Evolutionary conservation across 1,140 invertebrate genomes (phyloP).

Genomic region (Drosophila suzukii): DNA sequence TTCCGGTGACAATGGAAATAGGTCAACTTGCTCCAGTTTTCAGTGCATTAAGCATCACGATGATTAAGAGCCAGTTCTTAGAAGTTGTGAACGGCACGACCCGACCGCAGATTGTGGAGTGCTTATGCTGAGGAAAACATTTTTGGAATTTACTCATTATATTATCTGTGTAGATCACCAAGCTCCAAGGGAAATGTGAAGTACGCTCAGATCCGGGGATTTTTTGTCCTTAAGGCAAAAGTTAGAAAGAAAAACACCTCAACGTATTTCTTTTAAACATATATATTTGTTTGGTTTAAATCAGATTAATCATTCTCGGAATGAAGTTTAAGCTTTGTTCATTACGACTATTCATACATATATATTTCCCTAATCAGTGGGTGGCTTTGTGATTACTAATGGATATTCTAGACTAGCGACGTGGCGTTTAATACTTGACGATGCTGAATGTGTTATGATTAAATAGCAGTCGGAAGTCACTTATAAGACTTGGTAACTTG

Average conservation of each 20-base stretch:
- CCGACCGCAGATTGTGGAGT: conserved; percentile 9
- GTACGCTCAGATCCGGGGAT: conserved; percentile 6
- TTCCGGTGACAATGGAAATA: conserved; percentile 20
- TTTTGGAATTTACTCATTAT: background rate
- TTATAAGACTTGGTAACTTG: conserved; percentile 20
- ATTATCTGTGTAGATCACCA: conserved; percentile 12
- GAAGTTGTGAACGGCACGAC: conserved; percentile 30
- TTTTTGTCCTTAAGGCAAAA: background rate
- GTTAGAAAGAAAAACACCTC: conserved; percentile 2
- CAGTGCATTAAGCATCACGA: conserved; percentile 11
- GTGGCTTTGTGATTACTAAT: conserved; percentile 1
- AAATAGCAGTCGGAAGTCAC: conserved; percentile 32
- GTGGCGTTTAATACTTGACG: conserved; percentile 37
- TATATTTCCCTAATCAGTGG: conserved; percentile 13
- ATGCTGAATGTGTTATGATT: conserved; percentile 12
- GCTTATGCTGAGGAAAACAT: conserved; percentile 14
- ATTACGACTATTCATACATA: conserved; percentile 16
- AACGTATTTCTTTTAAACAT: conserved; percentile 1
- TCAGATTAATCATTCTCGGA: conserved; percentile 35
- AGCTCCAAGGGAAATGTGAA: conserved; percentile 15
- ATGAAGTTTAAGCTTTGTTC: conserved; percentile 43
- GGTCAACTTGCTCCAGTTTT: conserved; percentile 25
- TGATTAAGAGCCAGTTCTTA: conserved; percentile 30
- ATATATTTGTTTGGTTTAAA: conserved; percentile 11
- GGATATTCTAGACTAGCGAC: conserved; percentile 26